phyloP scores from a whole-genome alignment of 2,113 vertebrate genomes.

The Chaetodon trifascialis region DNA sequence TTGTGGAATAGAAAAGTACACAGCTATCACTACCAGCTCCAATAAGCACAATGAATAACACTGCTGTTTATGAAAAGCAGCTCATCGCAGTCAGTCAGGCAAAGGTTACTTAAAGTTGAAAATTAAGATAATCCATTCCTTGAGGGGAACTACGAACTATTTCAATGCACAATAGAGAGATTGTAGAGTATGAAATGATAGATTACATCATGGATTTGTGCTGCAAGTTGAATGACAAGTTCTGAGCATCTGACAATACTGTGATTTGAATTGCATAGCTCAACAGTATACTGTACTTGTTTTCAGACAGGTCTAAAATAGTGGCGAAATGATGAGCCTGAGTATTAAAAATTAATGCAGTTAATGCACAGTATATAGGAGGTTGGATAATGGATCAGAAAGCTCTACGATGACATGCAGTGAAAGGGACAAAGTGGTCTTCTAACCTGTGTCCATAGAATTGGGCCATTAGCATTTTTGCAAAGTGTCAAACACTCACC shows the following conservation, averaged over 20 bases:
- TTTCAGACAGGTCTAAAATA: background rate
- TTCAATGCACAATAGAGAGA: conserved; percentile 48
- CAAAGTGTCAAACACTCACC: background rate
- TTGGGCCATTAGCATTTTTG: background rate
- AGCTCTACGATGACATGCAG: no score
- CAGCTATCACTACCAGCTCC: conserved; percentile 4
- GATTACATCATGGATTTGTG: conserved; percentile 42
- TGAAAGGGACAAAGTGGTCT: no score
- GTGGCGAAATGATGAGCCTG: no score
- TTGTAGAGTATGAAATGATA: conserved; percentile 33
- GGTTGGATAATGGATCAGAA: background rate
- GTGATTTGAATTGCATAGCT: background rate
- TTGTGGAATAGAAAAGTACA: conserved; percentile 11
- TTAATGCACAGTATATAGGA: background rate
- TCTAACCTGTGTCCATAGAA: no score
- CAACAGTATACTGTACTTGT: background rate
- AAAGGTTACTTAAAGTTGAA: conserved; percentile 57
- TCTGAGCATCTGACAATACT: conserved; percentile 5
- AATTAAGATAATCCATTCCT: conserved; percentile 22
- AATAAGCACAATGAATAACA: background rate
- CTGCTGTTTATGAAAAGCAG: background rate
- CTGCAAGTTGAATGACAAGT: conserved; percentile 27
- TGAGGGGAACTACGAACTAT: conserved; percentile 17
- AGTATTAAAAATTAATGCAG: no score
- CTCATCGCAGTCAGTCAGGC: conserved; percentile 20